Evolutionary conservation across 1,140 invertebrate genomes (phyloP), one percentile per base, ranked within the genome.

Genomic region (Atta texana): DNA sequence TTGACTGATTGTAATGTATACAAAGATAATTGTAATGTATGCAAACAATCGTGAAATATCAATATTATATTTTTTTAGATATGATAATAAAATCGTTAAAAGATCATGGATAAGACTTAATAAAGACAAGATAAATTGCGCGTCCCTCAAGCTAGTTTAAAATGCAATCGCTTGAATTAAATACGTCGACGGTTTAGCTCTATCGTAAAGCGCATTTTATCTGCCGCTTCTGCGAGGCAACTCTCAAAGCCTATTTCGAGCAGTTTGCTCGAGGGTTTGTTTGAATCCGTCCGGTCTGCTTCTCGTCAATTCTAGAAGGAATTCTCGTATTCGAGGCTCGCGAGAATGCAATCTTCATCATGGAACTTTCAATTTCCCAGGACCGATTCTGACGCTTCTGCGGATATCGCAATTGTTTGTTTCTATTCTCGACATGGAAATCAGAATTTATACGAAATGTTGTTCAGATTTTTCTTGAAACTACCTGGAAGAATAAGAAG

Each of bases 201-300:
- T 39, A 39, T 31, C 34, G 14, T 74, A 72, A 82, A 82, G 68
- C 68, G 53, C 34, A 82, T 82, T 86, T 88, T 78, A 78, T 86
- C 64, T 69, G 63, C n/a, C 21, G n/a, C 55, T 57, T 31, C 39
- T 81, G 69, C 68, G 28, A 55, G 72, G 68, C 77, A 68, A 49
- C 55, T 14, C 69, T 74, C 68, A 57, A 82, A 66, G 53, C 51
- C 53, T 59, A 82, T 87, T 69, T 55, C 24, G 75, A 75, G 24
- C 28, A 21, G 69, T 28, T 68, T 72, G 80, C 68, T 87, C 75
- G 69, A 75, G 51, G 55, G 76, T 88, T 87, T 88, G 78, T 87
- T 88, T 87, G 85, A 53, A 31, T 66, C 44, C 28, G 53, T 69
- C 51, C 53, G 59, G 49, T 87, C 87, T 82, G 85, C 14, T 87